phyloP scores from a whole-genome alignment of 2,797 vertebrate genomes.

The Naso thynnoides region DNA sequence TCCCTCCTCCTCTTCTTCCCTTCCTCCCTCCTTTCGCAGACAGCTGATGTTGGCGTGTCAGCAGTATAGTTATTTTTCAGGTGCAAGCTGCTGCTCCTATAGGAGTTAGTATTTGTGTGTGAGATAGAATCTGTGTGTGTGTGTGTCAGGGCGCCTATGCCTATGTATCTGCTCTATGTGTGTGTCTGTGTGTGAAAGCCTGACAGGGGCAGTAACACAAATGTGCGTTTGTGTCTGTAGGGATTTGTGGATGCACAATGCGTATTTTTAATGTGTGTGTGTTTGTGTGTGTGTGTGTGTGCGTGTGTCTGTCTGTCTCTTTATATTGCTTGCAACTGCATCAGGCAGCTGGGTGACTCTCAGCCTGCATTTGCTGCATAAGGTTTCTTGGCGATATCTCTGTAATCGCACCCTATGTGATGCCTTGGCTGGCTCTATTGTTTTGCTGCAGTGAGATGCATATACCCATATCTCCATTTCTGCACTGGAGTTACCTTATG shows the following conservation, averaged over 20 bases:
- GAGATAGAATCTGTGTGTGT: neutral
- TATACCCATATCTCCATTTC: slow-evolving; percentile 37
- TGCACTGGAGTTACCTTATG: slow-evolving; percentile 49
- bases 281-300: slow-evolving; percentile 5
- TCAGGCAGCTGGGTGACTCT: slow-evolving; percentile 37
- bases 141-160: slow-evolving; percentile 1
- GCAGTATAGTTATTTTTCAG: slow-evolving; percentile 67
- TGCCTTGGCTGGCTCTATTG: slow-evolving; percentile 55
- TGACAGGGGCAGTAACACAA: neutral
- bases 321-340: slow-evolving; percentile 40
- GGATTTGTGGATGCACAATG: slow-evolving; percentile 7
- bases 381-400: slow-evolving; percentile 30
- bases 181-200: slow-evolving; percentile 1
- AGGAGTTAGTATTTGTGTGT: slow-evolving; percentile 20
- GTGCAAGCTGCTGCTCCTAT: slow-evolving; percentile 58
- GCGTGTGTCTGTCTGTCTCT: neutral
- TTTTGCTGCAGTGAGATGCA: slow-evolving; percentile 68
- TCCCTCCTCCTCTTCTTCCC: neutral
- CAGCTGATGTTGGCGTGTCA: slow-evolving; percentile 67
- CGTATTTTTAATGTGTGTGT: slow-evolving; percentile 6
- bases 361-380: slow-evolving; percentile 65
- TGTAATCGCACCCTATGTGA: slow-evolving; percentile 43
- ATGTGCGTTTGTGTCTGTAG: slow-evolving; percentile 9
- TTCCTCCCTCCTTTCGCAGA: slow-evolving; percentile 26
- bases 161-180: slow-evolving; percentile 26